Evolutionary conservation across 1,140 invertebrate species (phyloP), one percentile per base, ranked within the genome.

Genomic region (Eulimnadia texana): DNA sequence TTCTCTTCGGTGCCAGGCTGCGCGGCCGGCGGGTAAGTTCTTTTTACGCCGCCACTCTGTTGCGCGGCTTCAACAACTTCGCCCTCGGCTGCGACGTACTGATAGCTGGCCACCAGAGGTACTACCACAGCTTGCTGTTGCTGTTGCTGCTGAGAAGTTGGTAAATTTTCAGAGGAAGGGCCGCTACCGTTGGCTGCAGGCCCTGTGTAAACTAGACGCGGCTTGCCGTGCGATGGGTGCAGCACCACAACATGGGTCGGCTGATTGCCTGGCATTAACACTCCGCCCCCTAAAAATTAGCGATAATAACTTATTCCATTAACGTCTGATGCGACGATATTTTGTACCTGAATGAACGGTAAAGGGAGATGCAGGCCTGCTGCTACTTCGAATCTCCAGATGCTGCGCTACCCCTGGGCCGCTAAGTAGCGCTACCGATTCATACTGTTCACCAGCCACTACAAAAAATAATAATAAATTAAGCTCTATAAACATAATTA

Each of bases 391-490:
- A 27, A 55, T 28, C 22, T 56, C 47, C 19, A 47, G 23, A 27
- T 50, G 52, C 20, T 62, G 59, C 24, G 63, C 67, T 50, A 60
- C 64, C 63, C 47, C 58, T 54, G 22, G 69, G 67, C 64, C 65
- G 66, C 13, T 68, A 62, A 60, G 51, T 29, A 61, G 51, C 58
- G 28, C 25, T 50, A 20, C 47, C 25, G 50, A 60, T 23, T 28
- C 28, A 54, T 58, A 51, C 58, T 24, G 51, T 52, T 53, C 61
- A 60, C 60, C 19, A 55, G 20, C 50, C 59, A 58, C 60, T 24
- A 33, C 19, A 29, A 42, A 27, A 28, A 51, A 42, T 52, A 52
- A 22, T 61, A 51, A 50, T n/a, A n/a, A n/a, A n/a, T n/a, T n/a
- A n/a, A n/a, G n/a, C n/a, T n/a, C n/a, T n/a, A n/a, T n/a, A n/a